Conservation (phyloP, 2,797 vertebrate genomes). For the Sebastes steindachneri region DNA sequence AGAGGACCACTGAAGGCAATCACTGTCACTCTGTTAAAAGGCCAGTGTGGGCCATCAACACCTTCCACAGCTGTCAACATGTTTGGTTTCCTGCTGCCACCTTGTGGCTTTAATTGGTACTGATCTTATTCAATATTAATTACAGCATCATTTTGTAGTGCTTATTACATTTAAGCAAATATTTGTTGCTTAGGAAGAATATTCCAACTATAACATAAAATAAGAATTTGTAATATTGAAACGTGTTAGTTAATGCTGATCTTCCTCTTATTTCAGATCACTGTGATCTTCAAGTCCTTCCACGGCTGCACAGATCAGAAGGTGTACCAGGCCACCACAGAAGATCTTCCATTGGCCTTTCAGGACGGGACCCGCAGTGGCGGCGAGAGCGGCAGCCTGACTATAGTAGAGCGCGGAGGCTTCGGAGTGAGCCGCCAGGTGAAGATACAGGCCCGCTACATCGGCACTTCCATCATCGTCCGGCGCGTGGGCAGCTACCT, state of each 20-base stretch:
- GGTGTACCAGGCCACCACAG: constrained; percentile 88
- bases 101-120: constrained; percentile 62
- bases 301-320: constrained; percentile 88
- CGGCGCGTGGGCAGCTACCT: constrained; percentile 87
- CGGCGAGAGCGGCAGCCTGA: constrained; percentile 82
- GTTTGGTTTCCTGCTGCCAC: constrained; percentile 74
- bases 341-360: constrained; percentile 85
- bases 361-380: constrained; percentile 84
- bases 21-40: not conserved
- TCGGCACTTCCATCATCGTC: constrained; percentile 86
- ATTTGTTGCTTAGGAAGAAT: not conserved
- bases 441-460: constrained; percentile 86
- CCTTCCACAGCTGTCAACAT: constrained; percentile 3
- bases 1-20: not conserved
- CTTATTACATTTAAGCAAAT: not conserved
- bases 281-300: constrained; percentile 88
- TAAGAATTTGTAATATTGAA: not conserved
- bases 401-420: constrained; percentile 77
- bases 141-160: no score
- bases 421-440: constrained; percentile 79
- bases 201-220: not conserved
- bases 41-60: not conserved
- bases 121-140: not conserved
- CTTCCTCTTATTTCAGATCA: constrained; percentile 78
- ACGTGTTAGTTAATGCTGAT: not conserved